Percentiles rank a stretch among this genome's conserved stretches.
phyloP scores from a whole-genome alignment of 2,888 invertebrate genomes.

The Omphaloscelis lunosa region DNA sequence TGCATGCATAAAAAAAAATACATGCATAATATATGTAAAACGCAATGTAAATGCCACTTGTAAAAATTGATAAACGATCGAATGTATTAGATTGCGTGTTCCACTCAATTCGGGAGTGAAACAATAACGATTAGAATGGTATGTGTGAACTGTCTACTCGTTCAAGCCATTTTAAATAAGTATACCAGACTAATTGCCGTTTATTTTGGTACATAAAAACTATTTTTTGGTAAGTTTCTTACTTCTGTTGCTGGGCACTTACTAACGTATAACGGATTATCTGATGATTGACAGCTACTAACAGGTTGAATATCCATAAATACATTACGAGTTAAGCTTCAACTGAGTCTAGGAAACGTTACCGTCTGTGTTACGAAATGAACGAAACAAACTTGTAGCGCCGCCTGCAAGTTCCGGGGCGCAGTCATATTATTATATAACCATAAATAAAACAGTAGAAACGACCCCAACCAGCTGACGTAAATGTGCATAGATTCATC shows the following conservation, averaged over 20 bases:
- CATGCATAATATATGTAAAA: slow-evolving; percentile 24
- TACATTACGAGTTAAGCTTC: not conserved
- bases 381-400: slow-evolving; percentile 28
- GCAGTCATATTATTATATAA: slow-evolving; percentile 55
- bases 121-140: slow-evolving; percentile 49
- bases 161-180: slow-evolving; percentile 38
- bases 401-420: slow-evolving; percentile 26
- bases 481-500: slow-evolving; percentile 67
- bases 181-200: slow-evolving; percentile 45
- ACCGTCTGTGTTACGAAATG: slow-evolving; percentile 19
- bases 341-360: slow-evolving; percentile 12
- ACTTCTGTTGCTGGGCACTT: slow-evolving; percentile 39
- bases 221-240: slow-evolving; percentile 35
- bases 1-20: slow-evolving; percentile 36
- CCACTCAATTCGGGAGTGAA: slow-evolving; percentile 45
- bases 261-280: slow-evolving; percentile 10
- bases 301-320: slow-evolving; percentile 21
- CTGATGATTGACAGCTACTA: slow-evolving; percentile 5
- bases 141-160: slow-evolving; percentile 61
- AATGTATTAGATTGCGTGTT: slow-evolving; percentile 52
- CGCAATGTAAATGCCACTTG: slow-evolving; percentile 36
- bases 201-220: slow-evolving; percentile 55
- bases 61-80: slow-evolving; percentile 52
- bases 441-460: slow-evolving; percentile 58
- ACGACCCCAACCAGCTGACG: slow-evolving; percentile 59